phyloP scores from a whole-genome alignment of 2,888 invertebrate genomes.

The Aplocera efformata region DNA sequence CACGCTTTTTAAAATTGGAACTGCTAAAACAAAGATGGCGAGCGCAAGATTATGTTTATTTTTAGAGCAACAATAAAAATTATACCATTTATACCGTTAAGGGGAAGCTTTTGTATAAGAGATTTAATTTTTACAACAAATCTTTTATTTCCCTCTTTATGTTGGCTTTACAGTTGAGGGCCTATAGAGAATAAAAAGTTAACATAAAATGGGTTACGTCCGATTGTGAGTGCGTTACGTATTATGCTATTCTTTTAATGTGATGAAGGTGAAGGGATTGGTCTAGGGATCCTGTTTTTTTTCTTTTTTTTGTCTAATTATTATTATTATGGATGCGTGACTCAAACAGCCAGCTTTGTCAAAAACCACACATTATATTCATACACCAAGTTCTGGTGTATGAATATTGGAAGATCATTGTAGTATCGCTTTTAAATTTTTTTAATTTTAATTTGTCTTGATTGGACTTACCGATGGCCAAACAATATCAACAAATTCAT shows the following conservation, averaged over 20 bases:
- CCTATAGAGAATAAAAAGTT: constrained; percentile 58
- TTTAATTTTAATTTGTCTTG: no score
- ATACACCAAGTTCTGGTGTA: no score
- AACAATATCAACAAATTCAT: no score
- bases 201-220: constrained; percentile 64
- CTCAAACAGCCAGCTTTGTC: no score
- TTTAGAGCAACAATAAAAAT: constrained; percentile 69
- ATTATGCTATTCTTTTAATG: no score
- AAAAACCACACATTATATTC: no score
- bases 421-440: no score
- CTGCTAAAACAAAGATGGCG: constrained; percentile 58
- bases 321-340: no score
- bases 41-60: constrained; percentile 41
- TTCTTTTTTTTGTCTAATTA: no score
- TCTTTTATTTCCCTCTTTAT: constrained; percentile 68
- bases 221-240: constrained; percentile 49
- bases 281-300: no score
- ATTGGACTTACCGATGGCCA: no score
- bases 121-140: constrained; percentile 74
- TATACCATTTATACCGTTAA: constrained; percentile 57
- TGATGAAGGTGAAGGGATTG: constrained; percentile 10
- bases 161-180: constrained; percentile 56
- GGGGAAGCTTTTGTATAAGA: constrained; percentile 60
- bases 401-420: no score
- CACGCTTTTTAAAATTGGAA: constrained; percentile 60